These are phyloP conservation scores for Leucania comma DNA, from an alignment of 2,888 invertebrate species.

Conservation along the genomic window DNA sequence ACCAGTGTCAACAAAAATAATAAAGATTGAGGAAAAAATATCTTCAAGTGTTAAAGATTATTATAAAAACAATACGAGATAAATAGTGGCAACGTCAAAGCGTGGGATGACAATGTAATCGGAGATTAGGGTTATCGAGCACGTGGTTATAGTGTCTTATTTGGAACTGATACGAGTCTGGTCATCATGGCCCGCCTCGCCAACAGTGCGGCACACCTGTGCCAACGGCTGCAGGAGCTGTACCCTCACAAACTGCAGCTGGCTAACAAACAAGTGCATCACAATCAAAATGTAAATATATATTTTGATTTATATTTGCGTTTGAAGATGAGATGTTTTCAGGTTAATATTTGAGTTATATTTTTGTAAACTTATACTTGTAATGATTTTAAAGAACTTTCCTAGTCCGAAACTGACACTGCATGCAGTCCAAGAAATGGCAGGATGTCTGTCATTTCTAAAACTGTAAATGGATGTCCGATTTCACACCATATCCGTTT, in stretches of 20 bases:
- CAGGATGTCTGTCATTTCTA: conserved; percentile 50
- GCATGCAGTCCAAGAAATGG: neutral
- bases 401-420: neutral
- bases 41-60: conserved; percentile 46
- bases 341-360: neutral
- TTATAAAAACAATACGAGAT: conserved; percentile 54
- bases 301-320: neutral
- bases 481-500: conserved; percentile 56
- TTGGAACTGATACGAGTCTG: conserved; percentile 28
- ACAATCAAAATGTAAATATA: conserved; percentile 56
- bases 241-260: conserved; percentile 83
- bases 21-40: conserved; percentile 33
- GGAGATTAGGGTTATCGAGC: conserved; percentile 68
- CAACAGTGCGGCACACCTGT: conserved; percentile 83
- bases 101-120: conserved; percentile 59
- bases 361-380: too few relatives aligned
- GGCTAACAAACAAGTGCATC: conserved; percentile 76
- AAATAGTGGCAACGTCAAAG: conserved; percentile 56
- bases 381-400: neutral
- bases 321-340: neutral
- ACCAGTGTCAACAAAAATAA: conserved; percentile 37
- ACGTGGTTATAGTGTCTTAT: conserved; percentile 56
- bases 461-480: conserved; percentile 40
- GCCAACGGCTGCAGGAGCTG: conserved; percentile 85
- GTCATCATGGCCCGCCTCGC: conserved; percentile 82